Percentiles rank a stretch among this genome's conserved stretches.
phyloP scores from a whole-genome alignment of 2,797 vertebrate species.

The Alcedo atthis region DNA sequence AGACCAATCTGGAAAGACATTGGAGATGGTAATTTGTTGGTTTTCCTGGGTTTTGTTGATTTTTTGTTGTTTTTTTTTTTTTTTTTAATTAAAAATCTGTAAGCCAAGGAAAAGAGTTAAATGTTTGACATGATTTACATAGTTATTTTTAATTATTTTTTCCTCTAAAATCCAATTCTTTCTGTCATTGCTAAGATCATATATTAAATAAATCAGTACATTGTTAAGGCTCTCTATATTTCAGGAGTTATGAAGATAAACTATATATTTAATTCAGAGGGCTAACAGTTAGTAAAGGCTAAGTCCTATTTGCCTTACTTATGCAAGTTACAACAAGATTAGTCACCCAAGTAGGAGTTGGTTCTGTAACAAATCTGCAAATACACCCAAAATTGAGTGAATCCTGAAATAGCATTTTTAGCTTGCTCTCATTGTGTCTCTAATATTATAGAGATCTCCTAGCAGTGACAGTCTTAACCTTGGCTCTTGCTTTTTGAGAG shows the following conservation, averaged over 20 bases:
- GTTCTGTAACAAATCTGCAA: slow-evolving; percentile 48
- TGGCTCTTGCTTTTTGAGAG: neutral
- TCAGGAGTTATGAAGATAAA: slow-evolving; percentile 14
- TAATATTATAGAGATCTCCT: slow-evolving; percentile 26
- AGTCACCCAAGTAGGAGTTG: slow-evolving; percentile 61
- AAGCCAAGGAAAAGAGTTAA: neutral
- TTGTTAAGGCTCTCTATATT: neutral
- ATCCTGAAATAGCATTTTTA: slow-evolving; percentile 48
- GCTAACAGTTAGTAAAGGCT: slow-evolving; percentile 1
- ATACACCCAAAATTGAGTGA: neutral
- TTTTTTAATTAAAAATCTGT: neutral
- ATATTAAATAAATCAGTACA: neutral
- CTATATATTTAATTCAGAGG: neutral
- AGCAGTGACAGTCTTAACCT: slow-evolving; percentile 52
- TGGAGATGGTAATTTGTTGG: neutral
- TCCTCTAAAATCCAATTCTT: neutral
- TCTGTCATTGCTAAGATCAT: neutral
- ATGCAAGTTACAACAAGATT: slow-evolving; percentile 8
- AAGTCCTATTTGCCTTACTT: slow-evolving; percentile 30
- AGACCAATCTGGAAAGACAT: neutral
- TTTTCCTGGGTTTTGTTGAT: neutral
- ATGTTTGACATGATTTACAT: neutral
- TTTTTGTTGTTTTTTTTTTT: fast-evolving
- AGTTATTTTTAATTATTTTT: neutral
- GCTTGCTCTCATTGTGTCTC: slow-evolving; percentile 54